Conservation (phyloP, 2,797 vertebrate genomes). For the Characodon lateralis region DNA sequence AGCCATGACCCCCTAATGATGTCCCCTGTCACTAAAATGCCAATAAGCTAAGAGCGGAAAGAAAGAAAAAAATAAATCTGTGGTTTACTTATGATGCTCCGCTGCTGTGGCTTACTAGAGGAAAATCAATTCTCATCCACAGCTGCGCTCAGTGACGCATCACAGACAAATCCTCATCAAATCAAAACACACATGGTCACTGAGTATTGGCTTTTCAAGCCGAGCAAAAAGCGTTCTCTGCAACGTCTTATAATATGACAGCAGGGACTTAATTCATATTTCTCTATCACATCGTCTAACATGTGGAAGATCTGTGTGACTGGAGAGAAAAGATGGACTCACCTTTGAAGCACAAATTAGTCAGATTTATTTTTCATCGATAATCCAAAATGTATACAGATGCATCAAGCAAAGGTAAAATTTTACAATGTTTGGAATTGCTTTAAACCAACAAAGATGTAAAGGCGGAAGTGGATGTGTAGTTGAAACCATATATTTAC, state of each 20-base stretch:
- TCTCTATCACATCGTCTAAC: slow-evolving; percentile 23
- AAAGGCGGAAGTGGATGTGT: not conserved
- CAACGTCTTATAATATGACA: slow-evolving; percentile 35
- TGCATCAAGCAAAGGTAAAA: not conserved
- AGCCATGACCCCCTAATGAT: slow-evolving; percentile 60
- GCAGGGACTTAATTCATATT: slow-evolving; percentile 42
- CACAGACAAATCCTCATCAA: slow-evolving; percentile 67
- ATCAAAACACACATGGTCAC: slow-evolving; percentile 60
- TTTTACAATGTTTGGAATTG: not conserved
- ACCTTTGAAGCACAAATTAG: not conserved
- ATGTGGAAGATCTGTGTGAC: slow-evolving; percentile 14
- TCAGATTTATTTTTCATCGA: not conserved
- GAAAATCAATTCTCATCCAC: slow-evolving; percentile 70
- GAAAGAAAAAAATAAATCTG: slow-evolving; percentile 57
- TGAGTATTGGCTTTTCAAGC: slow-evolving; percentile 58
- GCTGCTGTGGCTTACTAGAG: slow-evolving; percentile 43
- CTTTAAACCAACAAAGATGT: not conserved
- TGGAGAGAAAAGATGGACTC: not conserved
- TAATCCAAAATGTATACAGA: not conserved
- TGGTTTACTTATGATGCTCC: slow-evolving; percentile 65
- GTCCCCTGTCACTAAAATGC: slow-evolving; percentile 56
- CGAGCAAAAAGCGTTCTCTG: slow-evolving; percentile 22
- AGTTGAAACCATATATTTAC: not conserved
- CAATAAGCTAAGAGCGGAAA: slow-evolving; percentile 62
- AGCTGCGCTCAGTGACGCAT: slow-evolving; percentile 60